Percentiles rank a stretch among this genome's conserved stretches.
These are phyloP conservation scores for Enteromius anoplus DNA, from an alignment of 2,797 vertebrate genomes.

Conservation along the genomic window DNA sequence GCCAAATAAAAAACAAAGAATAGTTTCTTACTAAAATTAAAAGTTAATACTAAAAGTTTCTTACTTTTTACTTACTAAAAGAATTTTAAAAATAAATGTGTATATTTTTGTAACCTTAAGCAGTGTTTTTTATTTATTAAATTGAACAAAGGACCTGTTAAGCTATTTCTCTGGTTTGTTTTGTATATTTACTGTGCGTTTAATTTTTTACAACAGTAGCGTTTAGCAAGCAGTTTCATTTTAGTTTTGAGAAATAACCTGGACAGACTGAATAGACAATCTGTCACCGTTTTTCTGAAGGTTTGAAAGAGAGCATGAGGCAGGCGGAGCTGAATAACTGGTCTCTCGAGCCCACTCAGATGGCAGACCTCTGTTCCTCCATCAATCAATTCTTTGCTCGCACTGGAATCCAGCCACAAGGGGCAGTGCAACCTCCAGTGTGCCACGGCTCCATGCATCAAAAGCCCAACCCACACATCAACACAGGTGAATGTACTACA, in stretches of 20 bases:
- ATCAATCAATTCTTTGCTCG: constrained; percentile 93
- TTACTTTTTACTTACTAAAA: neutral
- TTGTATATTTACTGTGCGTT: neutral
- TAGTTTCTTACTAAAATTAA: no score
- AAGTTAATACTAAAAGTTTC: no score
- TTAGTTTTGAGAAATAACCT: neutral
- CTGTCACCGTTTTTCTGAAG: constrained; percentile 63
- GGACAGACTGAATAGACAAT: neutral
- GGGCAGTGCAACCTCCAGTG: constrained; percentile 83
- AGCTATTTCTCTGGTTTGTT: constrained; percentile 2
- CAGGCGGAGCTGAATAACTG: constrained; percentile 94
- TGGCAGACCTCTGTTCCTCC: constrained; percentile 92
- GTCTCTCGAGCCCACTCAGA: constrained; percentile 91
- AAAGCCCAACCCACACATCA: constrained; percentile 88
- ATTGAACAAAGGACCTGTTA: constrained; percentile 40
- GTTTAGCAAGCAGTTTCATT: neutral
- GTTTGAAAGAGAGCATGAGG: constrained; percentile 92
- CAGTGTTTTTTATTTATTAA: constrained; percentile 59
- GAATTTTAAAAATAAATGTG: neutral
- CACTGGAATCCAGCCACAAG: constrained; percentile 90
- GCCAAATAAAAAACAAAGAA: constrained; percentile 40
- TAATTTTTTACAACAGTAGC: neutral
- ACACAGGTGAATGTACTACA: constrained; percentile 75
- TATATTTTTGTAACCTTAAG: neutral
- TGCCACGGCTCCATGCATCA: constrained; percentile 89